phyloP scores from a whole-genome alignment of 2,797 vertebrate genomes.

The Cyclura pinguis region DNA sequence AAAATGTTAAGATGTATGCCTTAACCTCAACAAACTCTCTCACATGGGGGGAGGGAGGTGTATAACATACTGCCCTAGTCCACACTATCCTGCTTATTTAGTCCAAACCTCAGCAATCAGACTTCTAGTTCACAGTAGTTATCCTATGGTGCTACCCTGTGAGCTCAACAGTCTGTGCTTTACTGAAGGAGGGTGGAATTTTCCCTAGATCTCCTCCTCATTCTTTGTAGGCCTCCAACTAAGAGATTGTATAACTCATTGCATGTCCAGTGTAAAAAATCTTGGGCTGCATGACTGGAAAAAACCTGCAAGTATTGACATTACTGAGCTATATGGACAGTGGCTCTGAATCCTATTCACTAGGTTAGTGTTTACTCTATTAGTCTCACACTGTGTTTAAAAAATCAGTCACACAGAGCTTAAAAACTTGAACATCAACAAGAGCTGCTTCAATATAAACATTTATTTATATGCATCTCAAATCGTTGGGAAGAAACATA shows the following conservation, averaged over 20 bases:
- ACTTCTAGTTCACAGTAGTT: too few species aligned
- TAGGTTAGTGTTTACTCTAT: neutral
- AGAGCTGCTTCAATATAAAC: neutral
- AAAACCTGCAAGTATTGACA: neutral
- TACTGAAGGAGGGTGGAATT: too few species aligned
- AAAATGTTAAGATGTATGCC: too few species aligned
- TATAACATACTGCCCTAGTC: too few species aligned
- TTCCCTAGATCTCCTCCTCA: too few species aligned
- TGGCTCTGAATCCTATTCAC: neutral
- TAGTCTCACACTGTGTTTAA: neutral
- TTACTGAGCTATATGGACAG: neutral
- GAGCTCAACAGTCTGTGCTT: too few species aligned
- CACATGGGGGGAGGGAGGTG: too few species aligned
- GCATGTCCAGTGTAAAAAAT: neutral
- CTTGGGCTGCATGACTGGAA: neutral
- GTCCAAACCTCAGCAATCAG: too few species aligned
- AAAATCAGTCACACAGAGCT: neutral
- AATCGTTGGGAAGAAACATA: neutral
- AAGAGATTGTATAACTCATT: neutral
- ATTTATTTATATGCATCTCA: neutral
- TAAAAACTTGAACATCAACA: neutral
- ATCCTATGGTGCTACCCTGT: too few species aligned
- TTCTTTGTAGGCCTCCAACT: too few species aligned
- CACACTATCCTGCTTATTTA: too few species aligned
- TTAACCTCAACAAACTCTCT: too few species aligned